phyloP scores from a whole-genome alignment of 1,140 invertebrate genomes.

The Magallana angulata region DNA sequence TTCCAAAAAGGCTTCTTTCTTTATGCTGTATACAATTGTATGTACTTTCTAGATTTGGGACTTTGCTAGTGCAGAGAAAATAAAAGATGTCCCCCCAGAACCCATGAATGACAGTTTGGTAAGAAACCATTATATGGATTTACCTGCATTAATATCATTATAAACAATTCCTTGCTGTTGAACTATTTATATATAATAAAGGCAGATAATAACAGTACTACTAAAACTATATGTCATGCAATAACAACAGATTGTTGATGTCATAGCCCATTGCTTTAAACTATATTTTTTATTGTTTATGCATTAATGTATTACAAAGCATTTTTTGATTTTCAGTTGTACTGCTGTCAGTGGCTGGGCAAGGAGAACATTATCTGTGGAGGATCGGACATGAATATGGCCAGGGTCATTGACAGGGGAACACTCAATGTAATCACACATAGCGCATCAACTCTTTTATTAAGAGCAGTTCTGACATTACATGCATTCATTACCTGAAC shows the following conservation, averaged over 20 bases:
- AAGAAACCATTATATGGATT: neutral
- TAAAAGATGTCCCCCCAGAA: slow-evolving; percentile 77
- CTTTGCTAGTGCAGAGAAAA: slow-evolving; percentile 72
- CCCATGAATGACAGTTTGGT: slow-evolving; percentile 72
- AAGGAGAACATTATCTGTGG: slow-evolving; percentile 78
- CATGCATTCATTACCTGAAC: too few species aligned
- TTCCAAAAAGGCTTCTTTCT: too few species aligned
- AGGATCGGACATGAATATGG: slow-evolving; percentile 76
- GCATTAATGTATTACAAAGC: too few species aligned
- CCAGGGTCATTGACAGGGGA: slow-evolving; percentile 76
- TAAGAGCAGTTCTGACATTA: too few species aligned
- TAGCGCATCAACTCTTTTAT: too few species aligned
- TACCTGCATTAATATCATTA: too few species aligned
- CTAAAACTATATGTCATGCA: neutral
- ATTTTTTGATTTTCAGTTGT: slow-evolving; percentile 66
- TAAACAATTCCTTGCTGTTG: too few species aligned
- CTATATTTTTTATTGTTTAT: too few species aligned
- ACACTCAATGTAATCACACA: slow-evolving; percentile 76
- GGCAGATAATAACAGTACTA: too few species aligned
- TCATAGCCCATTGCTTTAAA: too few species aligned
- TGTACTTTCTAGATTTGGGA: slow-evolving; percentile 74
- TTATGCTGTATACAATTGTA: too few species aligned
- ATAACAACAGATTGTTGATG: neutral
- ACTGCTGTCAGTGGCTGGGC: slow-evolving; percentile 79
- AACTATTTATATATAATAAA: too few species aligned